These are phyloP conservation scores for Phortica magna DNA, from an alignment of 2,888 invertebrate species.

Conservation along the genomic window DNA sequence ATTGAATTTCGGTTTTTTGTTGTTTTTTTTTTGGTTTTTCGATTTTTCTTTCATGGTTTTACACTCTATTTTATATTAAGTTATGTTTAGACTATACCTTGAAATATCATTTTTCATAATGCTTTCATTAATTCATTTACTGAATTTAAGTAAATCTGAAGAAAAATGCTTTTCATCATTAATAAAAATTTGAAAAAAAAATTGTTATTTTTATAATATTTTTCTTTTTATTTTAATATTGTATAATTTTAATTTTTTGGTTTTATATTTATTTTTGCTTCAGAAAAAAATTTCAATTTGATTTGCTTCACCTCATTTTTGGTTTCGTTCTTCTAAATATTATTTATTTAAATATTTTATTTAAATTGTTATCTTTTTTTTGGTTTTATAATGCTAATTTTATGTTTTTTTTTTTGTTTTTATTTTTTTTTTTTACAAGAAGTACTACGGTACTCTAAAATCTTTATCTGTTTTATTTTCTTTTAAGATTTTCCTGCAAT, in stretches of 20 bases:
- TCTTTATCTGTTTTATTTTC: conserved; percentile 13
- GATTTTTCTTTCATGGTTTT: conserved; percentile 48
- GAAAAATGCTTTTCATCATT: conserved; percentile 11
- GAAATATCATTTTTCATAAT: conserved; percentile 15
- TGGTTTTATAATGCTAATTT: conserved; percentile 35
- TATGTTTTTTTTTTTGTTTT: conserved; percentile 12
- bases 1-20: conserved; percentile 70
- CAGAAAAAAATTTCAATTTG: background rate
- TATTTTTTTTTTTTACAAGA: conserved; percentile 31
- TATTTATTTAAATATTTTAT: conserved; percentile 41
- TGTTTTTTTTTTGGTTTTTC: conserved; percentile 59
- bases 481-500: background rate
- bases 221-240: conserved; percentile 44
- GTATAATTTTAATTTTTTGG: conserved; percentile 41
- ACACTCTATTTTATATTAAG: conserved; percentile 65
- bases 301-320: background rate
- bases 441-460: conserved; percentile 1
- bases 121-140: conserved; percentile 2
- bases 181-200: conserved; percentile 9
- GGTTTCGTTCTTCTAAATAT: background rate
- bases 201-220: conserved; percentile 18
- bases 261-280: conserved; percentile 26
- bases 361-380: conserved; percentile 50
- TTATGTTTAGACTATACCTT: conserved; percentile 4
- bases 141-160: conserved; percentile 18